Conservation (phyloP, 2,113 vertebrate genomes). For the Lycaon pictus region DNA sequence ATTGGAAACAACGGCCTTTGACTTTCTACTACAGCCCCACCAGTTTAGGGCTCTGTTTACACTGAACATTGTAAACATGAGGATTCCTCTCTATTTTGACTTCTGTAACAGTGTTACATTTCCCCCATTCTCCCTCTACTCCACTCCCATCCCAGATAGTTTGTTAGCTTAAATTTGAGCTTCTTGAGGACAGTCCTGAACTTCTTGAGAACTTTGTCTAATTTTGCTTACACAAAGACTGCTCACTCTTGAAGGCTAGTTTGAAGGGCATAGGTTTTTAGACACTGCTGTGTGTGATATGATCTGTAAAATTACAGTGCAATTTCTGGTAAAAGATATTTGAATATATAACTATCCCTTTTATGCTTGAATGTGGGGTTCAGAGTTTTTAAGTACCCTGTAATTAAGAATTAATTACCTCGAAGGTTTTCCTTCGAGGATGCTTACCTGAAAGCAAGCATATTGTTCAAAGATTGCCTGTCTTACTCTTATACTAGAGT, state of each 20-base stretch:
- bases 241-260: background rate
- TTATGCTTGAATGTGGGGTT: background rate
- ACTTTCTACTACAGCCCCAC: background rate
- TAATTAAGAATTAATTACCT: background rate
- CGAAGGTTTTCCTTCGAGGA: background rate
- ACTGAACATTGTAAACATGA: background rate
- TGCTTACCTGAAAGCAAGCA: background rate
- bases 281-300: background rate
- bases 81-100: background rate
- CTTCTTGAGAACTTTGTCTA: background rate
- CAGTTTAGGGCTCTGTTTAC: background rate
- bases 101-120: background rate
- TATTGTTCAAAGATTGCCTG: background rate
- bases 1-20: background rate
- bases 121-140: background rate
- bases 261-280: constrained; percentile 21
- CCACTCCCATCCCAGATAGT: background rate
- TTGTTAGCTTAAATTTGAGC: background rate
- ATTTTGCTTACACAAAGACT: background rate
- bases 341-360: constrained; percentile 33
- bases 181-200: background rate
- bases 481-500: background rate
- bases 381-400: constrained; percentile 30
- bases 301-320: background rate
- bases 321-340: constrained; percentile 30